phyloP scores from a whole-genome alignment of 2,888 invertebrate species.

The Agrochola circellaris region DNA sequence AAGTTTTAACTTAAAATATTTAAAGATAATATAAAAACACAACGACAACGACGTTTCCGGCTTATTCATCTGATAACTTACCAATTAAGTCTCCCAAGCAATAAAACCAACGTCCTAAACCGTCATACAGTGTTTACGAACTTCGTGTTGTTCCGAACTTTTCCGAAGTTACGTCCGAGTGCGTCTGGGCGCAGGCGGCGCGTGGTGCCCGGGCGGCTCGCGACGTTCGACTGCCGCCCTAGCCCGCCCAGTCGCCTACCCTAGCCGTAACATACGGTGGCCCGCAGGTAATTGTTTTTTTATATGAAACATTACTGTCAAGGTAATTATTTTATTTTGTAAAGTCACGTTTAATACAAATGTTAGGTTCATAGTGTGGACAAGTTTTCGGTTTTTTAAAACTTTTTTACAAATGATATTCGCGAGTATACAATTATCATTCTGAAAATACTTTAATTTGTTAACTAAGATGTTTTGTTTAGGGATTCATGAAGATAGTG shows the following conservation, averaged over 20 bases:
- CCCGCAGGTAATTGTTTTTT: slow-evolving; percentile 20
- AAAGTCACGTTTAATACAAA: slow-evolving; percentile 10
- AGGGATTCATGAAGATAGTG: background rate
- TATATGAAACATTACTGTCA: slow-evolving; percentile 4
- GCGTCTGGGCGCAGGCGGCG: slow-evolving; percentile 17
- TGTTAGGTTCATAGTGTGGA: background rate
- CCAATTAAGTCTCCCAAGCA: slow-evolving; percentile 33
- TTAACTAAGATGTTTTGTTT: background rate
- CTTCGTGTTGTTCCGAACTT: slow-evolving; percentile 52
- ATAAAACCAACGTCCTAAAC: slow-evolving; percentile 29
- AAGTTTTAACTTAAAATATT: background rate
- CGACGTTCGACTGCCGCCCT: slow-evolving; percentile 67
- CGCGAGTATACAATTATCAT: background rate
- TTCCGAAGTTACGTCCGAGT: slow-evolving; percentile 51
- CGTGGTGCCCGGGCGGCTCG: slow-evolving; percentile 55
- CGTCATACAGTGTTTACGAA: slow-evolving; percentile 24
- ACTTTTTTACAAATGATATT: background rate
- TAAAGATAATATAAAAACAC: background rate
- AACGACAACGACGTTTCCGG: background rate
- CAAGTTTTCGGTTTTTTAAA: background rate
- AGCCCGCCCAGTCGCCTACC: slow-evolving; percentile 51
- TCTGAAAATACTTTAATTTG: background rate
- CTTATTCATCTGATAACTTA: slow-evolving; percentile 33
- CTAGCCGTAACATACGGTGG: slow-evolving; percentile 11
- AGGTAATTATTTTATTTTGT: slow-evolving; percentile 14